These are phyloP conservation scores for Gorsachius magnificus DNA, from an alignment of 2,797 vertebrate genomes.

Conservation along the genomic window DNA sequence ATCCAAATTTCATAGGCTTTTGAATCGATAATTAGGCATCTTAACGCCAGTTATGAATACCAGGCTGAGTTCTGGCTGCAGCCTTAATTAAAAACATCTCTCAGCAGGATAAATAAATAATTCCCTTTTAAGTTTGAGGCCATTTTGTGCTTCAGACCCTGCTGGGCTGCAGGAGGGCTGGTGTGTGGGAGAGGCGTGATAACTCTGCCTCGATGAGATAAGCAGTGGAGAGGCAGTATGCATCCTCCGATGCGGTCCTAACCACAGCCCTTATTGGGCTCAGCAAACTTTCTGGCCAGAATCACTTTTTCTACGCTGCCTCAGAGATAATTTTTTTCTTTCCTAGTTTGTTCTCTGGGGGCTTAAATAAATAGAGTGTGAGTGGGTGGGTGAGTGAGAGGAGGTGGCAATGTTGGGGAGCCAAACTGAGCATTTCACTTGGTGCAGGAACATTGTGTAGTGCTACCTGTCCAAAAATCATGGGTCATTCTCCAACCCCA, in stretches of 20 bases:
- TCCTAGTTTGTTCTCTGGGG: background rate
- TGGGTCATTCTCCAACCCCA: background rate
- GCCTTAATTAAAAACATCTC: conserved; percentile 27
- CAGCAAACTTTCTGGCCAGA: background rate
- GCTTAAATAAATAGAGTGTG: background rate
- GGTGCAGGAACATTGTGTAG: background rate
- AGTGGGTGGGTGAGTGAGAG: background rate
- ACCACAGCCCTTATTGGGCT: background rate
- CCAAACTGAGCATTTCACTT: background rate
- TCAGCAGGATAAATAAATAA: conserved; percentile 50
- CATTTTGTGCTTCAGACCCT: conserved; percentile 7
- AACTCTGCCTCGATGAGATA: conserved; percentile 11
- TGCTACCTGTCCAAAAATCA: background rate
- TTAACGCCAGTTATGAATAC: fast-evolving
- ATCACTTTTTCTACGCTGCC: fast-evolving
- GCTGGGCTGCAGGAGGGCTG: conserved; percentile 16
- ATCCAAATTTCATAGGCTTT: background rate
- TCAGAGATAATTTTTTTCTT: background rate
- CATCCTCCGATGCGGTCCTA: background rate
- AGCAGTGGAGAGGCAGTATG: background rate
- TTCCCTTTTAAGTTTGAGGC: conserved; percentile 54
- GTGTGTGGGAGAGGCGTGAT: conserved; percentile 29
- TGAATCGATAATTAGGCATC: background rate
- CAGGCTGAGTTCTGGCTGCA: conserved; percentile 18
- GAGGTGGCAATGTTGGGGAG: background rate